These are phyloP conservation scores for Agrilus planipennis DNA, from an alignment of 1,140 invertebrate genomes.

Conservation along the genomic window DNA sequence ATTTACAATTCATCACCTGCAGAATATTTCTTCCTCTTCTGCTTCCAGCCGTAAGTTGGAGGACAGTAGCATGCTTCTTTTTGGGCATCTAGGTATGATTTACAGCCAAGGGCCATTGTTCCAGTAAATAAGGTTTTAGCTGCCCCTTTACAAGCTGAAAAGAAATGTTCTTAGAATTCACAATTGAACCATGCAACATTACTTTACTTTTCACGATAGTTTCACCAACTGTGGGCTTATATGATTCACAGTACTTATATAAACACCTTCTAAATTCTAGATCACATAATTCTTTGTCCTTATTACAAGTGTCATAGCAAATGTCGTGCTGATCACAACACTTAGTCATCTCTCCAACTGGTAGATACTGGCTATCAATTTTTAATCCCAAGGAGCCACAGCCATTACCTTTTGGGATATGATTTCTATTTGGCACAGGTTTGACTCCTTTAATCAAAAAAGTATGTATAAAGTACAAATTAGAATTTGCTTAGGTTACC, in stretches of 20 bases:
- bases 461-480: background rate
- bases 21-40: slow-evolving; percentile 35
- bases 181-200: background rate
- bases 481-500: slow-evolving; percentile 37
- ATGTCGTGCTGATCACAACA: slow-evolving; percentile 80
- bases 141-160: slow-evolving; percentile 64
- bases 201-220: slow-evolving; percentile 48
- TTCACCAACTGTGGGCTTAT: slow-evolving; percentile 44
- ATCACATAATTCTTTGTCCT: slow-evolving; percentile 76
- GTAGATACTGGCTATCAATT: slow-evolving; percentile 62
- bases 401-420: slow-evolving; percentile 62
- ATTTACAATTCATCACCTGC: slow-evolving; percentile 35
- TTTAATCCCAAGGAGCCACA: slow-evolving; percentile 68
- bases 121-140: slow-evolving; percentile 74
- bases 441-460: slow-evolving; percentile 40
- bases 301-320: slow-evolving; percentile 83
- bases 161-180: slow-evolving; percentile 3
- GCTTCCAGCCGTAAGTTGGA: slow-evolving; percentile 28
- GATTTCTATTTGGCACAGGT: slow-evolving; percentile 57
- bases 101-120: slow-evolving; percentile 69
- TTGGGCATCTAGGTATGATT: slow-evolving; percentile 71
- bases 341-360: slow-evolving; percentile 62
- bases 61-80: slow-evolving; percentile 64
- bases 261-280: slow-evolving; percentile 75
- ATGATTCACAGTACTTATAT: slow-evolving; percentile 67